These are phyloP conservation scores for Lanius ludovicianus DNA, from an alignment of 2,113 vertebrate species.

Conservation along the genomic window DNA sequence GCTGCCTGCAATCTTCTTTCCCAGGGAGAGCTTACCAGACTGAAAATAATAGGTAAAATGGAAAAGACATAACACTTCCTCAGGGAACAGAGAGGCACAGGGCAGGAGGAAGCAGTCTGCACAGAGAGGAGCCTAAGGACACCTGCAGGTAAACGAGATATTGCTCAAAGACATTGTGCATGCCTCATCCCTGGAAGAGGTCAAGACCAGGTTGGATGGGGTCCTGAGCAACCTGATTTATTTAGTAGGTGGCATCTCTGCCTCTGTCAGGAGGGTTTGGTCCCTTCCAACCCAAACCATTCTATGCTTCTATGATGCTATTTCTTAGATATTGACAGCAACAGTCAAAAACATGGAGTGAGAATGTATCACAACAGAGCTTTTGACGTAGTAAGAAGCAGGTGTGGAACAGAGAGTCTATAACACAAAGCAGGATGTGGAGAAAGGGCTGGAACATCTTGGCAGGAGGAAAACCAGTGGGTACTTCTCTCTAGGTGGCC, in stretches of 20 bases:
- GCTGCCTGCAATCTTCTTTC: not conserved
- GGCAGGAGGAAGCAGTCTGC: not conserved
- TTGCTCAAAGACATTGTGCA: not conserved
- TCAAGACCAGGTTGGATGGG: not conserved
- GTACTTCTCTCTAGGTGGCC: not conserved
- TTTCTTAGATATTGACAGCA: not conserved
- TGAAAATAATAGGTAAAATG: not conserved
- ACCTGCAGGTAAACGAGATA: not conserved
- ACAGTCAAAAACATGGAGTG: not conserved
- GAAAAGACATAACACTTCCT: not conserved
- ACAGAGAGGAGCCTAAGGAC: not conserved
- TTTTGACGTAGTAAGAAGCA: not conserved
- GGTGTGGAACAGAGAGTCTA: not conserved
- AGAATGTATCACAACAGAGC: not conserved
- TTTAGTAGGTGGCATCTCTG: not conserved
- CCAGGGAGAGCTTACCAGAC: not conserved
- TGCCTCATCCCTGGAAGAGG: not conserved
- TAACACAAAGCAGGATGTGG: not conserved
- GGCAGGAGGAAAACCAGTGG: not conserved
- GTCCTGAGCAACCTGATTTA: not conserved
- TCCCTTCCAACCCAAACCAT: not conserved
- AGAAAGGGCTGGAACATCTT: not conserved
- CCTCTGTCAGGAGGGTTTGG: not conserved
- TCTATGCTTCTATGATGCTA: not conserved
- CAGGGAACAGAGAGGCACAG: accelerated